These are phyloP conservation scores for Heterotilapia buettikoferi DNA, from an alignment of 2,113 vertebrate species.

Conservation along the genomic window DNA sequence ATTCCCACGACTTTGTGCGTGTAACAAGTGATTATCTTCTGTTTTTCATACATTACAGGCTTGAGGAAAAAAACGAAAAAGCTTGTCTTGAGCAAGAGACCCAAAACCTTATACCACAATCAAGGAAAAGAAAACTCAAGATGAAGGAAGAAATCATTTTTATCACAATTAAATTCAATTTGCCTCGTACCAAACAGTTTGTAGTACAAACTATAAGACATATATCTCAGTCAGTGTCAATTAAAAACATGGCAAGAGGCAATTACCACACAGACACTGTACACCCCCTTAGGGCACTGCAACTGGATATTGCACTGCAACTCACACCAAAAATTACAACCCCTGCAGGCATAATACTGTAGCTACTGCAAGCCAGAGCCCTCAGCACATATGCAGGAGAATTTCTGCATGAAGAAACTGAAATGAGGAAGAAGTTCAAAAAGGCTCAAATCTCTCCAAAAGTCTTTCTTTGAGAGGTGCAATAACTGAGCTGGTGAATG, in stretches of 20 bases:
- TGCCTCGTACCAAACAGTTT: background rate
- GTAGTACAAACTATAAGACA: background rate
- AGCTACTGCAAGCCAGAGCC: background rate
- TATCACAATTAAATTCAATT: background rate
- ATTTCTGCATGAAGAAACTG: background rate
- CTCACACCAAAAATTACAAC: background rate
- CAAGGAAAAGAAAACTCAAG: background rate
- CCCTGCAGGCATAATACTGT: background rate
- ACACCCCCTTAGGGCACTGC: background rate
- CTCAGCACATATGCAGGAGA: background rate
- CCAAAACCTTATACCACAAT: background rate
- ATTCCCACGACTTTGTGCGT: background rate
- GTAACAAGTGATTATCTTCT: background rate
- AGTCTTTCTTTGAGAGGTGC: background rate
- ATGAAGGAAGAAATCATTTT: background rate
- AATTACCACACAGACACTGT: background rate
- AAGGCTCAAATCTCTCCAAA: background rate
- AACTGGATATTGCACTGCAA: background rate
- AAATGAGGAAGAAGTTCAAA: background rate
- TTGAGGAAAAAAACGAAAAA: accelerated
- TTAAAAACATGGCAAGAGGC: background rate
- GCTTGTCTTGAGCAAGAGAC: background rate
- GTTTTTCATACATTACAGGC: background rate
- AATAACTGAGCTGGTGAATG: background rate
- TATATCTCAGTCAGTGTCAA: background rate